Evolutionary conservation across 1,140 invertebrate species (phyloP).

Genomic region (Trichogramma pretiosum): DNA sequence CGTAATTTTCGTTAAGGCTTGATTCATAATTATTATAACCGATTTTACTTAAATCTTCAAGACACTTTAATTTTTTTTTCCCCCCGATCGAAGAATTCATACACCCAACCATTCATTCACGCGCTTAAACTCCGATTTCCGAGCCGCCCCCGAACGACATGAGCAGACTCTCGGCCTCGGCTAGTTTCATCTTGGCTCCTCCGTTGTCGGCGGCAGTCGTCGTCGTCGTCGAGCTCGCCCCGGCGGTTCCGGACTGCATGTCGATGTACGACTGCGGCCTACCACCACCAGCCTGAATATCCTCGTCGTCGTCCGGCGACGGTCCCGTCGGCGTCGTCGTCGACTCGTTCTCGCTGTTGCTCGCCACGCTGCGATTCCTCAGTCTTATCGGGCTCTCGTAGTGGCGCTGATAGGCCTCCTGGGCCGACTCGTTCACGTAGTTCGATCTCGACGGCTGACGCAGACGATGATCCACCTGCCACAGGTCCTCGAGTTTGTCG

Average conservation of each 20-base stretch:
- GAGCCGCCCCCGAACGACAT: slow-evolving; percentile 1
- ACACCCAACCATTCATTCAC: no score
- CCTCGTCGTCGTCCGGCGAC: no score
- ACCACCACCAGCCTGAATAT: slow-evolving; percentile 24
- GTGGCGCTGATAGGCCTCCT: slow-evolving; percentile 25
- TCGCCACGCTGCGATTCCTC: slow-evolving; percentile 30
- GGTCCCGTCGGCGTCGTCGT: slow-evolving; percentile 28
- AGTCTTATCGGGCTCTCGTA: slow-evolving; percentile 47
- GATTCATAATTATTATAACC: no score
- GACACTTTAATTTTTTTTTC: no score
- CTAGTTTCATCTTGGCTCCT: no score
- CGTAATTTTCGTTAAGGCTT: no score
- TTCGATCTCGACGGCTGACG: slow-evolving; percentile 23
- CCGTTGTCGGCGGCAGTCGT: no score
- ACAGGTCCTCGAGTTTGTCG: slow-evolving; percentile 40
- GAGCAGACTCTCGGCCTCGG: background rate
- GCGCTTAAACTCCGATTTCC: background rate
- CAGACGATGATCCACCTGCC: slow-evolving; percentile 21
- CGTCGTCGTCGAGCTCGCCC: background rate
- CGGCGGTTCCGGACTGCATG: slow-evolving; percentile 33
- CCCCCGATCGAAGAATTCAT: no score
- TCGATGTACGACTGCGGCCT: slow-evolving; percentile 45
- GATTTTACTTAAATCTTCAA: no score
- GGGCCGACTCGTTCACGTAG: slow-evolving; percentile 35
- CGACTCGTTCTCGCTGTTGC: slow-evolving; percentile 38